Evolutionary conservation across 1,140 invertebrate genomes (phyloP).

Genomic region (Drosophila paulistorum): DNA sequence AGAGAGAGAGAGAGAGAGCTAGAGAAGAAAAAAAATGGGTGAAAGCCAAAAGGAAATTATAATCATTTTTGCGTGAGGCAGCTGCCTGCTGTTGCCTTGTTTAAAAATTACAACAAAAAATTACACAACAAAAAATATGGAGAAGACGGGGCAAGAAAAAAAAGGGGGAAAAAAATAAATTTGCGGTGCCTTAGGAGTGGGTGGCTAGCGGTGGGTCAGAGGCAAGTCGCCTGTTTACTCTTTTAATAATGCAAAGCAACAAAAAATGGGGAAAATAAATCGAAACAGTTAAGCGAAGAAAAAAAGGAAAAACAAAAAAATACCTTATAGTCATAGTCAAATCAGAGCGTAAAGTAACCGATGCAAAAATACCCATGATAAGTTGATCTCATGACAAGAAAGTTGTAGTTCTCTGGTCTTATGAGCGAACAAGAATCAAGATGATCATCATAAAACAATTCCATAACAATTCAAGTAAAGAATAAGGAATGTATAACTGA

Average conservation of each 20-base stretch:
- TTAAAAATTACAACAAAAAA: slow-evolving; percentile 48
- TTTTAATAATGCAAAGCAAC: slow-evolving; percentile 69
- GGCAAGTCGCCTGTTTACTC: slow-evolving; percentile 60
- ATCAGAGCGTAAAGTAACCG: background rate
- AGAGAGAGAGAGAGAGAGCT: slow-evolving; percentile 8
- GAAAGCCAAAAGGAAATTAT: slow-evolving; percentile 62
- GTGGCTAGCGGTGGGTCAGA: slow-evolving; percentile 21
- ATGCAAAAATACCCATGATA: background rate
- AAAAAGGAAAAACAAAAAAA: slow-evolving; percentile 52
- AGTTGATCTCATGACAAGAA: background rate
- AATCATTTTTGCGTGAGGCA: slow-evolving; percentile 60
- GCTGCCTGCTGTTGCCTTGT: slow-evolving; percentile 31
- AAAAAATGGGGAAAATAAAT: slow-evolving; percentile 50
- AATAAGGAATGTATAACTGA: no score
- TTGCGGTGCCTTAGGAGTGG: background rate
- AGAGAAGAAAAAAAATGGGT: slow-evolving; percentile 24
- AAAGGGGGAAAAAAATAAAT: background rate
- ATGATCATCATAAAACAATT: no score
- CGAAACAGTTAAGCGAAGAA: slow-evolving; percentile 43
- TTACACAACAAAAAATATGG: slow-evolving; percentile 25
- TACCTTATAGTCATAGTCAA: slow-evolving; percentile 25
- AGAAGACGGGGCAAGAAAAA: background rate
- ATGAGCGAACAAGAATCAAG: no score
- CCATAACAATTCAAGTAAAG: no score
- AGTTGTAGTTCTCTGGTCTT: no score